Evolutionary conservation across 2,113 vertebrate species (phyloP), one percentile per base, ranked within the genome.

Genomic region (Cebus imitator): DNA sequence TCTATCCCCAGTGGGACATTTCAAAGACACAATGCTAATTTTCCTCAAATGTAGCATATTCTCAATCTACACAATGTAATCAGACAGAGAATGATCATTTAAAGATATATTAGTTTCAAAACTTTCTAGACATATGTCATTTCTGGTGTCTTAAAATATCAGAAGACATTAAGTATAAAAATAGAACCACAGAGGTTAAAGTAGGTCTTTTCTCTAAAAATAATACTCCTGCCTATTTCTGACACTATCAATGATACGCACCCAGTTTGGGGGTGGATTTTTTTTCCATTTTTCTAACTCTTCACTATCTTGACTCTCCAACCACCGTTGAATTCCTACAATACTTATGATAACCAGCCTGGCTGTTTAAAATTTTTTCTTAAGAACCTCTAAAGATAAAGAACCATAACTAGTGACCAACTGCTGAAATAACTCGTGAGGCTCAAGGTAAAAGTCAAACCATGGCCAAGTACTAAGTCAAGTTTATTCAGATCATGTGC

Each of bases 11-110:
- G 7, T 1, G 92, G 66, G 45, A 66, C 12, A 68, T 76, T 95
- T 92, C 80, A 94, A 94, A 97, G 64, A 64, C 48, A 82, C 13
- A 40, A 78, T 37, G 80, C 45, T 75, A 76, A 97, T 91, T 83
- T 94, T 52, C 52, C 57, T 79, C 52, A 40, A 50, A 43, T 82
- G 97, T 95, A 95, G 61, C 87, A 95, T 92, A 97, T 83, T 96
- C 72, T 90, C 88, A 96, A 95, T 76, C 61, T 43, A 73, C 78
- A 79, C 12, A 7, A 97, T 92, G 35, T 85, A 96, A 97, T 96
- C 95, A 98, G 61, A 73, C 37, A 82, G 86, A 87, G 75, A 90
- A 89, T 87, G 70, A 96, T 94, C 94, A 97, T 52, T 91, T 95
- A 89, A 72, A 97, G 95, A 95, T 64, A 52, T 64, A 94, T 89